phyloP scores from a whole-genome alignment of 2,113 vertebrate species.

The Nothobranchius furzeri region DNA sequence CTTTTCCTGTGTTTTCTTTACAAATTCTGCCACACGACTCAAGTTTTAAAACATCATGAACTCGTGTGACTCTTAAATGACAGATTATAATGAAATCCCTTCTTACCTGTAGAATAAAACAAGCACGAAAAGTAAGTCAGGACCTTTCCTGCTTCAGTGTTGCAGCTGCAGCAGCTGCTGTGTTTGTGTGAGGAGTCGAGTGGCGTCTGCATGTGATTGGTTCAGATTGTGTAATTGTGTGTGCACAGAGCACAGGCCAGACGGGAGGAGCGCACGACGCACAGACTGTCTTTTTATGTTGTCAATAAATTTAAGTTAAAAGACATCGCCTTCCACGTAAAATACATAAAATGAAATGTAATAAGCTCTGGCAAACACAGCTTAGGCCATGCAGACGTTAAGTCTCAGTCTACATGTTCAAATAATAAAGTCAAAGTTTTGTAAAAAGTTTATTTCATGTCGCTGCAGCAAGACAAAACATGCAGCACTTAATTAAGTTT shows the following conservation, averaged over 20 bases:
- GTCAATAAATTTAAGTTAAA: neutral
- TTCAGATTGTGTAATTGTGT: slow-evolving; percentile 1
- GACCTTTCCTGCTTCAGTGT: neutral
- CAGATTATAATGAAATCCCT: neutral
- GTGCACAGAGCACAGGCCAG: slow-evolving; percentile 1
- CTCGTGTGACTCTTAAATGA: too few relatives aligned
- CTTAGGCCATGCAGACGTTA: slow-evolving; percentile 5
- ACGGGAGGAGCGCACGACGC: neutral
- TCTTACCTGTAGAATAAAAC: slow-evolving; percentile 34
- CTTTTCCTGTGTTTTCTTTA: too few relatives aligned
- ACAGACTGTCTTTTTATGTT: neutral
- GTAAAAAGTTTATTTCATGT: slow-evolving; percentile 54
- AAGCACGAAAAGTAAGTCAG: neutral
- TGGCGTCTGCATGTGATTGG: slow-evolving; percentile 31
- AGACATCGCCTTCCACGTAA: neutral
- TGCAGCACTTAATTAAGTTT: slow-evolving; percentile 18
- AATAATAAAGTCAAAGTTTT: slow-evolving; percentile 19
- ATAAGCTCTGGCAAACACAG: slow-evolving; percentile 33
- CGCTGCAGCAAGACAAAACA: slow-evolving; percentile 11
- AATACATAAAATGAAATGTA: slow-evolving; percentile 1
- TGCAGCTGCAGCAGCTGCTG: neutral
- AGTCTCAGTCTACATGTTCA: too few relatives aligned
- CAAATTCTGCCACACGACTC: too few relatives aligned
- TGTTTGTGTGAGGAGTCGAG: neutral
- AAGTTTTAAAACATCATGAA: too few relatives aligned